Percentiles rank a stretch among this genome's conserved stretches.
phyloP scores from a whole-genome alignment of 2,888 invertebrate genomes.

The Lymantria monacha region DNA sequence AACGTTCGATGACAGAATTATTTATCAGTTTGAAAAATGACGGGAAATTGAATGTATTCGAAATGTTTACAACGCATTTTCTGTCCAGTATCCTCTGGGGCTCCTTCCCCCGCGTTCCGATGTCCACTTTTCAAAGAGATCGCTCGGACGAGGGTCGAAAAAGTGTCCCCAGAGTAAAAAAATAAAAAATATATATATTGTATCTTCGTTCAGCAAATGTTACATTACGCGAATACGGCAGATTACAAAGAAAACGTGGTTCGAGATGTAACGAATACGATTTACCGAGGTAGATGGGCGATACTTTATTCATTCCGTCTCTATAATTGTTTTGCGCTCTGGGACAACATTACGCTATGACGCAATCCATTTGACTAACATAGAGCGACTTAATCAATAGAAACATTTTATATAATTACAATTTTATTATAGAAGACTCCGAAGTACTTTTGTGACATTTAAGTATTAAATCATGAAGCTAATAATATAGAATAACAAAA shows the following conservation, averaged over 20 bases:
- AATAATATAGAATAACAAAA: too few species aligned
- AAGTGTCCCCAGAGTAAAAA: slow-evolving; percentile 80
- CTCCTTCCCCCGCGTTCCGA: slow-evolving; percentile 81
- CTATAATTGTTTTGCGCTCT: slow-evolving; percentile 72
- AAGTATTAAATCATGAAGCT: too few species aligned
- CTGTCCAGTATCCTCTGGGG: slow-evolving; percentile 79
- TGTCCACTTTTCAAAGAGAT: slow-evolving; percentile 83
- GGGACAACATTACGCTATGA: slow-evolving; percentile 65
- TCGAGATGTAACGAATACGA: slow-evolving; percentile 52
- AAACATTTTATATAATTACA: too few species aligned
- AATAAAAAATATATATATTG: slow-evolving; percentile 79
- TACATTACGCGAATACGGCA: slow-evolving; percentile 64
- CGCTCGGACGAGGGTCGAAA: slow-evolving; percentile 82
- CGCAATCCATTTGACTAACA: slow-evolving; percentile 76
- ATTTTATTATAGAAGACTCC: too few species aligned
- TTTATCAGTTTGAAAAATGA: slow-evolving; percentile 84
- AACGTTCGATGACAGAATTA: slow-evolving; percentile 82
- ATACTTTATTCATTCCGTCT: slow-evolving; percentile 73
- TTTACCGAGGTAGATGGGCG: slow-evolving; percentile 46
- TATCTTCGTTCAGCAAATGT: slow-evolving; percentile 70
- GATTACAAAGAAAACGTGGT: slow-evolving; percentile 67
- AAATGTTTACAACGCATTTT: slow-evolving; percentile 83
- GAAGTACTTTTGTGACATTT: too few species aligned
- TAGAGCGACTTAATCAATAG: too few species aligned
- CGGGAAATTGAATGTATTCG: slow-evolving; percentile 84